A percentile compares a stretch with the other conserved stretches of the same genome.
These are phyloP conservation scores for Heteropelma amictum DNA, from an alignment of 2,888 invertebrate species.

Conservation along the genomic window DNA sequence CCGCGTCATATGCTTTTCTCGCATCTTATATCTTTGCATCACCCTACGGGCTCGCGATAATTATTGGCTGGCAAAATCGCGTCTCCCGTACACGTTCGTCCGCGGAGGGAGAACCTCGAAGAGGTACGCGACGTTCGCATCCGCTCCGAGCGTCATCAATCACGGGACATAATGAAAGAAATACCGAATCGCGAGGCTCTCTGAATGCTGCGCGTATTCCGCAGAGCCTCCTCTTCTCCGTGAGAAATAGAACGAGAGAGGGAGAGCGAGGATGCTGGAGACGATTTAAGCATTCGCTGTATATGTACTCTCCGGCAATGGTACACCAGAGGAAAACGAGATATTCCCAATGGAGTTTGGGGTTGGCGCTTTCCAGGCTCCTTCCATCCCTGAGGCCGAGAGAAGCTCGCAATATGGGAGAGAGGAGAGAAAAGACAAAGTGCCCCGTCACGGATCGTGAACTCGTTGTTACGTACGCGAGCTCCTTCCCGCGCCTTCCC, in stretches of 20 bases:
- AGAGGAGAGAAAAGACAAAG: constrained; percentile 63
- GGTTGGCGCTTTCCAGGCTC: constrained; percentile 3
- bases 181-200: constrained; percentile 22
- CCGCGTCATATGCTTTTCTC: too few relatives aligned
- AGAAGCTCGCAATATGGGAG: constrained; percentile 14
- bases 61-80: too few relatives aligned
- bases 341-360: constrained; percentile 48
- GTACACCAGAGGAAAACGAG: neutral
- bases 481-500: constrained; percentile 7
- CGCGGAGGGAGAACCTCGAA: too few relatives aligned
- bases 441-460: constrained; percentile 67
- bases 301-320: constrained; percentile 41
- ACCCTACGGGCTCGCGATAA: neutral
- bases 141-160: constrained; percentile 27
- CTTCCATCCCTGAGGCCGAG: constrained; percentile 20
- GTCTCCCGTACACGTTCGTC: too few relatives aligned
- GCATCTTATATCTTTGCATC: too few relatives aligned
- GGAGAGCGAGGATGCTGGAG: neutral
- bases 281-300: constrained; percentile 40
- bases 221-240: too few relatives aligned
- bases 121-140: too few relatives aligned
- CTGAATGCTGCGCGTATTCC: neutral
- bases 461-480: constrained; percentile 58
- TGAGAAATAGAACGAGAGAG: neutral
- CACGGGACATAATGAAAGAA: constrained; percentile 26